phyloP scores from a whole-genome alignment of 2,113 vertebrate species.

The Antechinus stuartii region DNA sequence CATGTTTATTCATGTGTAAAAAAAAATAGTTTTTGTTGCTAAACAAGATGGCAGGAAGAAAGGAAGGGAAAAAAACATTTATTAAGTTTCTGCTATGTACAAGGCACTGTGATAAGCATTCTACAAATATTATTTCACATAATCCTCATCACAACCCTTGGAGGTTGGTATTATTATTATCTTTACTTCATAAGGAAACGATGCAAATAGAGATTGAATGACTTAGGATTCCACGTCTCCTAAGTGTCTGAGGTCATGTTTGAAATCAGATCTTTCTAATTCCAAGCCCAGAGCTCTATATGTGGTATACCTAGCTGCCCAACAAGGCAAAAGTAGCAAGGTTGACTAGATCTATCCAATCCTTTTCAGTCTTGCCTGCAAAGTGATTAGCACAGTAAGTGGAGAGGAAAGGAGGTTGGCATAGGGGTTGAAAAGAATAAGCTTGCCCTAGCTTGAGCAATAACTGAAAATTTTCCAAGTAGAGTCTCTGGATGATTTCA shows the following conservation, averaged over 20 bases:
- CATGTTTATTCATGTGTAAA: not conserved
- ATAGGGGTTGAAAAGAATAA: not conserved
- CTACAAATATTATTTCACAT: not conserved
- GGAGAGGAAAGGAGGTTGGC: not conserved
- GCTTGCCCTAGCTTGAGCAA: not conserved
- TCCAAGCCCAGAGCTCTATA: not conserved
- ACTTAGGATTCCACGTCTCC: not conserved
- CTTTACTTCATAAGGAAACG: not conserved
- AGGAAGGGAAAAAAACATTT: not conserved
- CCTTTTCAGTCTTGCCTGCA: not conserved
- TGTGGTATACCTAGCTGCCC: not conserved
- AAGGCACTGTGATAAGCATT: not conserved
- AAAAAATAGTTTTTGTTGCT: not conserved
- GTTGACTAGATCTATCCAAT: not conserved
- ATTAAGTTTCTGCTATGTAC: not conserved
- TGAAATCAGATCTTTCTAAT: not conserved
- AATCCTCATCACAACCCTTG: not conserved
- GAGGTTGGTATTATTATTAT: not conserved
- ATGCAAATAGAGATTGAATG: not conserved
- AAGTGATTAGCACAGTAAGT: not conserved
- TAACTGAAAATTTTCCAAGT: not conserved
- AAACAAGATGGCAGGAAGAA: not conserved
- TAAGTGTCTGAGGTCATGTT: not conserved
- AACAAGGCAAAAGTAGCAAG: not conserved
- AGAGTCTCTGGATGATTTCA: not conserved